A percentile compares a stretch with the other conserved stretches of the same genome.
These are phyloP conservation scores for Melinopterus prodromus DNA, from an alignment of 2,888 invertebrate genomes.

Conservation along the genomic window DNA sequence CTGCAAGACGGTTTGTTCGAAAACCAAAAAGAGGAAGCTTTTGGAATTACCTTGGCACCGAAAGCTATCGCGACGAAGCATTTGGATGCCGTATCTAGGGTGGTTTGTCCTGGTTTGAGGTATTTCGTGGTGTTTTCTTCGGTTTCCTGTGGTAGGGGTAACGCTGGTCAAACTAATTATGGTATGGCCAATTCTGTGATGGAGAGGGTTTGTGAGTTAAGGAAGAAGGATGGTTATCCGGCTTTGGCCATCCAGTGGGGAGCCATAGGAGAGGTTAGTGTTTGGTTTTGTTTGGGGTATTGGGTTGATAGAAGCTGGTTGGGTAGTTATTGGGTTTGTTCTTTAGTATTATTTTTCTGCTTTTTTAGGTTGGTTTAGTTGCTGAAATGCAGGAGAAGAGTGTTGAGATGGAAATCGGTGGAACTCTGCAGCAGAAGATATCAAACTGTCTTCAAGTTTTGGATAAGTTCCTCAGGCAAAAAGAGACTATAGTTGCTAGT, in stretches of 20 bases:
- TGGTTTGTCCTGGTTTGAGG: conserved; percentile 63
- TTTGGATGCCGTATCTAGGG: conserved; percentile 74
- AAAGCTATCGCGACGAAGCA: conserved; percentile 84
- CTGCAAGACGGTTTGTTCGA: conserved; percentile 79
- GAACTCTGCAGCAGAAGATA: conserved; percentile 28
- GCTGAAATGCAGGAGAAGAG: conserved; percentile 59
- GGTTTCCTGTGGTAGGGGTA: conserved; percentile 90
- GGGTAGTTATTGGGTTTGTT: conserved; percentile 33
- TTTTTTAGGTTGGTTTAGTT: conserved; percentile 68
- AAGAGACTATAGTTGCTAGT: conserved; percentile 62
- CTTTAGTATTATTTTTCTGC: conserved; percentile 36
- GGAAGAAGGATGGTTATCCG: conserved; percentile 74
- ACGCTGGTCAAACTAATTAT: conserved; percentile 91
- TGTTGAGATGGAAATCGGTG: conserved; percentile 49
- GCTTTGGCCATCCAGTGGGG: conserved; percentile 93
- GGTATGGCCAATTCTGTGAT: conserved; percentile 90
- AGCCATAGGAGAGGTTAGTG: conserved; percentile 83
- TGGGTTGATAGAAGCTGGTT: no score
- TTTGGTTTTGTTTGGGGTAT: conserved; percentile 42
- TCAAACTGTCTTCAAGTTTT: conserved; percentile 65
- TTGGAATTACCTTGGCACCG: conserved; percentile 73
- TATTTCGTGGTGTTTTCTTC: conserved; percentile 93
- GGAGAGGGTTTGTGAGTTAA: conserved; percentile 85
- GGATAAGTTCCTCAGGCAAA: conserved; percentile 75
- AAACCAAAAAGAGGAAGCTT: conserved; percentile 77